Percentiles rank a stretch among this genome's conserved stretches.
These are phyloP conservation scores for Zosterops borbonicus DNA, from an alignment of 2,113 vertebrate species.

Conservation along the genomic window DNA sequence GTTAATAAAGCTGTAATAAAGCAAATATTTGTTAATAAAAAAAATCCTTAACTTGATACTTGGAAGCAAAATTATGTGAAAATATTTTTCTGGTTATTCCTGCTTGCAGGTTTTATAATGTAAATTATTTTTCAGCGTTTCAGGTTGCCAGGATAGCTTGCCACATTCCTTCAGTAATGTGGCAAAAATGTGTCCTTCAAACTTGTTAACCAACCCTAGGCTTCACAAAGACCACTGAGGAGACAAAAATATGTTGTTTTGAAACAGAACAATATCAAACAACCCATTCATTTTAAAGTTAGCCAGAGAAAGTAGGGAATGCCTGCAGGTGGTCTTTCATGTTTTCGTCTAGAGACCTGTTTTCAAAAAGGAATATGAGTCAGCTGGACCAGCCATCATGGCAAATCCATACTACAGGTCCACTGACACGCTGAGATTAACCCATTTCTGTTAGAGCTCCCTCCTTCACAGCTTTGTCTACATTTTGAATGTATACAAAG, in stretches of 20 bases:
- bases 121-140: not conserved
- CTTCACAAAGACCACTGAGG: not conserved
- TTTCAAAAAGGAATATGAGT: not conserved
- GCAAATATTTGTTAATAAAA: not conserved
- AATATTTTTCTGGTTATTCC: not conserved
- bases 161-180: not conserved
- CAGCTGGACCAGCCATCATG: not conserved
- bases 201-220: not conserved
- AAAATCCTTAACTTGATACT: not conserved
- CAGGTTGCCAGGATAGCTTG: not conserved
- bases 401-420: not conserved
- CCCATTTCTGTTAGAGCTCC: not conserved
- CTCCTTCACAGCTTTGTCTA: not conserved
- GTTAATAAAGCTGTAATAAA: conserved; percentile 16
- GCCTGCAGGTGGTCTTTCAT: not conserved
- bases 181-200: conserved; percentile 20
- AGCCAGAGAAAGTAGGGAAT: not conserved
- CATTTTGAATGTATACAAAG: not conserved
- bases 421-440: not conserved
- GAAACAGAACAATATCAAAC: not conserved
- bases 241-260: not conserved
- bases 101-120: not conserved
- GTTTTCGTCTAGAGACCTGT: not conserved
- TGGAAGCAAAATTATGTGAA: not conserved
- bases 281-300: not conserved